Conservation (phyloP, 2,113 vertebrate species). For the Scopus umbretta region DNA sequence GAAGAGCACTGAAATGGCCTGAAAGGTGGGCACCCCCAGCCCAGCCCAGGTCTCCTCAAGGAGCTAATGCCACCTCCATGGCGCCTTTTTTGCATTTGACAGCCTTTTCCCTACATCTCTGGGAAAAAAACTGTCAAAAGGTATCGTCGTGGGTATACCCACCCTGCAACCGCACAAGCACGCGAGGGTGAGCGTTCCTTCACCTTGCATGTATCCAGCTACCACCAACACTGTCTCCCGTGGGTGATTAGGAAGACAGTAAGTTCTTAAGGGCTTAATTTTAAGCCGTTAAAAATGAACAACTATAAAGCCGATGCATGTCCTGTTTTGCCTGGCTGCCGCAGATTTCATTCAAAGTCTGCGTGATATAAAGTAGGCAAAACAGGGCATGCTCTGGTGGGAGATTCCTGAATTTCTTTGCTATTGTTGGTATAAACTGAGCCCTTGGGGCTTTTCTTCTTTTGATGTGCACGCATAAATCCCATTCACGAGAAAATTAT, state of each 20-base stretch:
- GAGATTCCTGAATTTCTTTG: slow-evolving; percentile 18
- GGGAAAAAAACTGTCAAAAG: background rate
- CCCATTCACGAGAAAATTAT: background rate
- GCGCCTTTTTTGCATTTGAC: background rate
- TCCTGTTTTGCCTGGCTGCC: slow-evolving; percentile 4
- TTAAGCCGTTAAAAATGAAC: background rate
- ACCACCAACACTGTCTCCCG: background rate
- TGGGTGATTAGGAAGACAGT: background rate
- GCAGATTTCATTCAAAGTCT: background rate
- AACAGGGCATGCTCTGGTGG: slow-evolving; percentile 10
- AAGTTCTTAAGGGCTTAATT: background rate
- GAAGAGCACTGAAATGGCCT: background rate
- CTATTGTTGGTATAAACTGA: slow-evolving; percentile 22
- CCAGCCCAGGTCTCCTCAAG: background rate
- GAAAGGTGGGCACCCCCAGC: background rate
- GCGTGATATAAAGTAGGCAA: background rate
- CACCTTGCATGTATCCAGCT: background rate
- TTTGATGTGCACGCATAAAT: slow-evolving; percentile 40
- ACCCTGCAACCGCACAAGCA: accelerated
- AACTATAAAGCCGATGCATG: background rate
- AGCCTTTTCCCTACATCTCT: background rate
- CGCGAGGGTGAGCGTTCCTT: accelerated
- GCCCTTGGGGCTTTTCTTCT: slow-evolving; percentile 31
- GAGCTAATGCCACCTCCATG: background rate
- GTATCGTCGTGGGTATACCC: accelerated